phyloP scores from a whole-genome alignment of 30 jellyfish, hydroid and myxozoan species.

The Chironex yamaguchii region DNA sequence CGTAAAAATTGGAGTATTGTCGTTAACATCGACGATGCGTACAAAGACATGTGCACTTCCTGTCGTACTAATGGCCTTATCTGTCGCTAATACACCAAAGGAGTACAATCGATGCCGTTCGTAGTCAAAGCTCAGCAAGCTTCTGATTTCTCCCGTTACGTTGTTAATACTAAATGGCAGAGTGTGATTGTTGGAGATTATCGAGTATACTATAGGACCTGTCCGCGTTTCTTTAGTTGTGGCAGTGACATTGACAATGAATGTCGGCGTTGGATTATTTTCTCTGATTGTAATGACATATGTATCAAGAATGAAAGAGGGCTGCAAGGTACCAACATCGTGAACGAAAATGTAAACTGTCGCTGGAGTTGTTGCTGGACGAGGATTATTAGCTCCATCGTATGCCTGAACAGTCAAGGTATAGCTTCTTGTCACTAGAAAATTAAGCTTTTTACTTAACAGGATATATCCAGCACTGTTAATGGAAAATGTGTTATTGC shows the following conservation, averaged over 20 bases:
- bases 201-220: conserved; percentile 62
- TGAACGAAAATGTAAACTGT: conserved; percentile 19
- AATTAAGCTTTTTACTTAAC: conserved; percentile 33
- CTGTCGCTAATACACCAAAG: conserved; percentile 56
- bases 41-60: conserved; percentile 69
- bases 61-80: conserved; percentile 8
- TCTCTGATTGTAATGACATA: conserved; percentile 48
- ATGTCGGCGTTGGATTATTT: conserved; percentile 1
- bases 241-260: conserved; percentile 48
- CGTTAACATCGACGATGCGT: conserved; percentile 61
- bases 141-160: conserved; percentile 27
- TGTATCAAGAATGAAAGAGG: conserved; percentile 41
- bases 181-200: conserved; percentile 41
- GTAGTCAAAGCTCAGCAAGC: conserved; percentile 29
- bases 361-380: not conserved
- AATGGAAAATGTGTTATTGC: conserved; percentile 64
- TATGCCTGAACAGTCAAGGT: conserved; percentile 67
- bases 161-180: conserved; percentile 3
- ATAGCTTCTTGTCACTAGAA: conserved; percentile 19
- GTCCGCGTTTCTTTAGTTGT: conserved; percentile 28
- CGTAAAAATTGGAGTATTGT: conserved; percentile 77
- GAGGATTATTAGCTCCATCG: conserved; percentile 71
- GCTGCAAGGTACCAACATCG: conserved; percentile 42
- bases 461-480: conserved; percentile 67
- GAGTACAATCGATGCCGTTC: conserved; percentile 31